These are phyloP conservation scores for Heliconius eleuchia DNA, from an alignment of 1,140 invertebrate species.

Conservation along the genomic window DNA sequence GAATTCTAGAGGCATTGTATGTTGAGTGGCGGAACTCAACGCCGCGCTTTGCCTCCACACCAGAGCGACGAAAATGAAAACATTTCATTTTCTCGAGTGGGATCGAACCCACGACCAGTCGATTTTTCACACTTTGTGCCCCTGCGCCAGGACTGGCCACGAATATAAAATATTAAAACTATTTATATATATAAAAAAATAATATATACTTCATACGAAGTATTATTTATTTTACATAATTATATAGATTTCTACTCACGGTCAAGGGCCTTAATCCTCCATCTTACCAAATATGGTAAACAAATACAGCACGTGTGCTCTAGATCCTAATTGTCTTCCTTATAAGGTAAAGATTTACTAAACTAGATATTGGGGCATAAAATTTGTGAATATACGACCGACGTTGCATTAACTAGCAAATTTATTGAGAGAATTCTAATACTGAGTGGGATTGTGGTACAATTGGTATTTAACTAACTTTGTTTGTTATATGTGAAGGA, in stretches of 20 bases:
- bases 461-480: not conserved
- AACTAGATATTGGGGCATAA: constrained; percentile 1
- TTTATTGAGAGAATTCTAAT: constrained; percentile 1
- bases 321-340: not conserved
- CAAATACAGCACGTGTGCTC: not conserved
- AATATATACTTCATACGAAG: too few species aligned
- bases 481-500: too few species aligned
- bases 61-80: too few species aligned
- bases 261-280: not conserved
- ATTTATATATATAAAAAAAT: too few species aligned
- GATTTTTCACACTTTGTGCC: too few species aligned
- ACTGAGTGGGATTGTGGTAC: not conserved
- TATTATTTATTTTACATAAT: not conserved
- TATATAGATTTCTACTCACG: not conserved
- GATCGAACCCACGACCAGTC: too few species aligned
- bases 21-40: too few species aligned
- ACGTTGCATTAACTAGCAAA: not conserved
- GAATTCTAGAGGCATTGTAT: too few species aligned
- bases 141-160: too few species aligned
- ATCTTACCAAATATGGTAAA: not conserved
- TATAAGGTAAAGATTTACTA: not conserved
- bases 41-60: too few species aligned
- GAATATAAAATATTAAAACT: too few species aligned
- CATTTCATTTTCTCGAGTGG: too few species aligned
- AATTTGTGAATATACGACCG: constrained; percentile 3